These are phyloP conservation scores for Bergia puertoricense DNA, from an alignment of 92 coral and sea anemone genomes.

Conservation along the genomic window DNA sequence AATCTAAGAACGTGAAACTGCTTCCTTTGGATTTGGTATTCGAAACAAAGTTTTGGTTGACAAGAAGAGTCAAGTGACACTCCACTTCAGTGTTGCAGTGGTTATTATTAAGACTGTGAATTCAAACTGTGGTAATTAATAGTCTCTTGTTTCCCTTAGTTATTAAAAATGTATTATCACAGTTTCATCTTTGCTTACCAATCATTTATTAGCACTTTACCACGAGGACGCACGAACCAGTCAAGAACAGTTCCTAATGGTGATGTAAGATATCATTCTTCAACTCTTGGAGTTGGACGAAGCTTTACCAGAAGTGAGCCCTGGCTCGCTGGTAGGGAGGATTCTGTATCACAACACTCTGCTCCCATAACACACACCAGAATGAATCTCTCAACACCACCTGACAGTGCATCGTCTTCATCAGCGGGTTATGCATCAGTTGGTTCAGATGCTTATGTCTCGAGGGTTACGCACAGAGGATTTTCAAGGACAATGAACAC, in stretches of 20 bases:
- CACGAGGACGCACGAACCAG: constrained; percentile 1
- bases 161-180: no score
- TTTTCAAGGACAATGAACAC: neutral
- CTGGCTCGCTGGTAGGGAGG: neutral
- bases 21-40: no score
- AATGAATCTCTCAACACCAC: constrained; percentile 56
- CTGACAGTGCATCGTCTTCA: constrained; percentile 48
- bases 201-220: constrained; percentile 9
- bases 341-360: neutral
- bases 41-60: no score
- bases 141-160: no score
- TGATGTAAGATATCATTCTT: constrained; percentile 4
- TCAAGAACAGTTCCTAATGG: neutral
- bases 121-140: no score
- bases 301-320: constrained; percentile 37
- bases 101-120: no score
- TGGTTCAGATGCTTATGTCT: constrained; percentile 18
- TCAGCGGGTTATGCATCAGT: constrained; percentile 34
- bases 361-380: constrained; percentile 19
- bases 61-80: no score
- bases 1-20: no score
- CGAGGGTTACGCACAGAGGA: neutral
- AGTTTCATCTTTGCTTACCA: no score
- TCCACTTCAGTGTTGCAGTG: no score
- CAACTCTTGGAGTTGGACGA: constrained; percentile 13